Evolutionary conservation across 2,113 vertebrate species (phyloP).

Genomic region (Phocoena sinus): DNA sequence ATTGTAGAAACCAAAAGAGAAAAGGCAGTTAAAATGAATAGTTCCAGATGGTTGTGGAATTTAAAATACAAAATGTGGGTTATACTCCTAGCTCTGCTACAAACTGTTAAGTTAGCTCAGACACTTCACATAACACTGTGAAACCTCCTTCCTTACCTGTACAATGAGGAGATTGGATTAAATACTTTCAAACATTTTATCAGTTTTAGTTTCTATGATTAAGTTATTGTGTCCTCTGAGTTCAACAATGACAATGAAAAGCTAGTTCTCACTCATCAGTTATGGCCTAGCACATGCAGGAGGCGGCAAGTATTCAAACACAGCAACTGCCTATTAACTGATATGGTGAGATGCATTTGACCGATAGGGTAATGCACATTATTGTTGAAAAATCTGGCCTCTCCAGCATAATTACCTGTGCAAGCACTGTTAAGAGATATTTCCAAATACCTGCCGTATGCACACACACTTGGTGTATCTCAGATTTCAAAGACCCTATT

Average conservation of each 20-base stretch:
- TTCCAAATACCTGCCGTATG: background rate
- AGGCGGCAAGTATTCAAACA: background rate
- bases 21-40: constrained; percentile 4
- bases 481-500: background rate
- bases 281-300: background rate
- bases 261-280: background rate
- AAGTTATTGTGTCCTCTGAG: background rate
- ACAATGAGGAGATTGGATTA: background rate
- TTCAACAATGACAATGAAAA: background rate
- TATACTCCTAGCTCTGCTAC: background rate
- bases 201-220: background rate
- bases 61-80: background rate
- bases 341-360: background rate
- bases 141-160: background rate
- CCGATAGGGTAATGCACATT: background rate
- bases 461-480: background rate
- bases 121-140: background rate
- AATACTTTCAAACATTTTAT: background rate
- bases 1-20: background rate
- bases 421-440: background rate
- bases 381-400: background rate
- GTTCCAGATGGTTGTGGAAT: background rate
- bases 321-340: background rate
- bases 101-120: background rate
- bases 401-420: background rate